Evolutionary conservation across 2,888 invertebrate species (phyloP), one percentile per base, ranked within the genome.

Genomic region (Falcaria lacertinaria): DNA sequence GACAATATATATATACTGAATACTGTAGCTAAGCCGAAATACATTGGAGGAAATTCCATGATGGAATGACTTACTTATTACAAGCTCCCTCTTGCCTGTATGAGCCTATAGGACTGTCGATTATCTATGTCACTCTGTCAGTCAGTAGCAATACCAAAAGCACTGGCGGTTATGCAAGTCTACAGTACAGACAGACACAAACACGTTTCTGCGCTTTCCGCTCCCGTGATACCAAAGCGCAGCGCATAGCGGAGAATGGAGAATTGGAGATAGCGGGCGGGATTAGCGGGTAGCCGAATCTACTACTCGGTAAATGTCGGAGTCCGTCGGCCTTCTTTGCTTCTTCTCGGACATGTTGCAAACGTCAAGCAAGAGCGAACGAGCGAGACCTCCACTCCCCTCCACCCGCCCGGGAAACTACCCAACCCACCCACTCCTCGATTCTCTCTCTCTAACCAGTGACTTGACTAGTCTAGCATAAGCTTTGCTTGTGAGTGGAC

Each of bases 381-480:
- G 68, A 74, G 65, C 53, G 68, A 74, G 65, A 71, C 70, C 60
- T 61, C 60, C 52, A 54, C 66, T 64, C 72, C 62, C 61, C 62
- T 60, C 70, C 51, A 60, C 64, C 68, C 76, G 69, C 72, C 69
- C 74, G 72, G 68, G 67, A 67, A n/a, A n/a, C n/a, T n/a, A n/a
- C n/a, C 28, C 7, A 68, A 67, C 56, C 55, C 60, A 63, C 58
- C 58, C 53, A 59, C 60, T 63, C 57, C 48, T 51, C 57, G 54
- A 47, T n/a, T n/a, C n/a, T n/a, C n/a, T n/a, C n/a, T n/a, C n/a
- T n/a, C n/a, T n/a, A n/a, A n/a, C n/a, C n/a, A n/a, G n/a, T n/a
- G n/a, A n/a, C n/a, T n/a, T n/a, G n/a, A n/a, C n/a, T 76, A 85
- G 87, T 88, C 82, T 76, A 69, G 74, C 70, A 70, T 74, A 73